These are phyloP conservation scores for Lepus europaeus DNA, from an alignment of 2,113 vertebrate species.

Conservation along the genomic window DNA sequence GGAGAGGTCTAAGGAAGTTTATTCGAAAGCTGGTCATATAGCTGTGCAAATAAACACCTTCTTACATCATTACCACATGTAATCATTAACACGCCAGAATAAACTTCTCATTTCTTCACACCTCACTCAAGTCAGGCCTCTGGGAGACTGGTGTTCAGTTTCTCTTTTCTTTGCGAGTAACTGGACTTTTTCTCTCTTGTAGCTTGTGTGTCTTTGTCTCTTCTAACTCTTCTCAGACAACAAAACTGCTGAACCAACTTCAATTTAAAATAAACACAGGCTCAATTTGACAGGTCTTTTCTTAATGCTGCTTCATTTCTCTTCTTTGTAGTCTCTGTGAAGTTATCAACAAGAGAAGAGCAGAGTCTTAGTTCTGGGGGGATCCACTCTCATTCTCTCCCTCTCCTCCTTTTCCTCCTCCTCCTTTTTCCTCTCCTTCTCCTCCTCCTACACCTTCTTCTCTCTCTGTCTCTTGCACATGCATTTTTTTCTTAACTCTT, in stretches of 20 bases:
- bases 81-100: constrained; percentile 72
- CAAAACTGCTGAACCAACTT: not conserved
- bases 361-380: not conserved
- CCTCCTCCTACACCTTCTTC: accelerated
- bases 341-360: not conserved
- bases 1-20: constrained; percentile 62
- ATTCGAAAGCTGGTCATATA: constrained; percentile 15
- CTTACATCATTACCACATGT: constrained; percentile 42
- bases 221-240: not conserved
- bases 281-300: not conserved
- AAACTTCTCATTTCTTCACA: constrained; percentile 39
- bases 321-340: not conserved
- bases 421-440: not conserved
- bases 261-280: not conserved
- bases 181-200: not conserved
- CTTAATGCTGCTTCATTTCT: not conserved
- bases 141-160: not conserved
- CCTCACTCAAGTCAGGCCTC: not conserved
- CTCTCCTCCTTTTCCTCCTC: too few relatives aligned
- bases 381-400: not conserved
- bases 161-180: not conserved
- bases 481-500: too few relatives aligned
- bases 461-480: not conserved
- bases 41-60: constrained; percentile 69
- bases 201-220: not conserved